These are phyloP conservation scores for Propithecus perrieri DNA, from an alignment of 2,797 vertebrate species.

Conservation along the genomic window DNA sequence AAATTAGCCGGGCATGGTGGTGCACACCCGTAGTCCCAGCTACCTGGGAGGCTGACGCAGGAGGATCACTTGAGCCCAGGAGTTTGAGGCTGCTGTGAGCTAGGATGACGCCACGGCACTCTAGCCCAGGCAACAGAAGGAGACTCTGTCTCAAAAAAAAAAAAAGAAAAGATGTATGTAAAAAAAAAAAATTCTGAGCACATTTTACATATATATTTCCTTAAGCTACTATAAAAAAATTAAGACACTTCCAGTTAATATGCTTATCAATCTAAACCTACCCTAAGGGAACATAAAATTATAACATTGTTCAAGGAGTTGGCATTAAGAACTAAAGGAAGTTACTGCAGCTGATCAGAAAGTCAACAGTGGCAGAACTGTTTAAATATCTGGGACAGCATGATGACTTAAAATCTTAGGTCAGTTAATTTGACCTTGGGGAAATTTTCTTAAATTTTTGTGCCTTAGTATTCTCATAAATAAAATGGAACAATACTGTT, in stretches of 20 bases:
- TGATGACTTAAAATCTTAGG: not conserved
- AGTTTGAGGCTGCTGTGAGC: too few species aligned
- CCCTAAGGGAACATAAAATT: not conserved
- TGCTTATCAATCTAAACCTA: constrained; percentile 11
- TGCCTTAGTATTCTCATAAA: not conserved
- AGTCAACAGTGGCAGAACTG: not conserved
- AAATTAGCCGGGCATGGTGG: too few species aligned
- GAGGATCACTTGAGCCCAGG: too few species aligned
- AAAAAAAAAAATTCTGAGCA: not conserved
- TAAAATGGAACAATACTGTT: not conserved
- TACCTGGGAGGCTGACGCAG: too few species aligned
- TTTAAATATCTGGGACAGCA: not conserved
- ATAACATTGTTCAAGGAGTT: not conserved
- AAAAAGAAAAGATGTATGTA: too few species aligned
- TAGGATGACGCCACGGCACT: too few species aligned
- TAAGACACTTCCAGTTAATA: not conserved
- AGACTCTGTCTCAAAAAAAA: too few species aligned
- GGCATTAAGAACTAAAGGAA: not conserved
- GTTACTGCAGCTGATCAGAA: not conserved
- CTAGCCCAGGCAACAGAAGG: too few species aligned
- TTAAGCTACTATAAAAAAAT: not conserved
- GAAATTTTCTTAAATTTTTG: not conserved
- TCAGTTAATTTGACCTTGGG: not conserved
- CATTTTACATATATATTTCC: not conserved
- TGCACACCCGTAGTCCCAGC: too few species aligned